Conservation (phyloP, 2,113 vertebrate species). For the Strix uralensis region DNA sequence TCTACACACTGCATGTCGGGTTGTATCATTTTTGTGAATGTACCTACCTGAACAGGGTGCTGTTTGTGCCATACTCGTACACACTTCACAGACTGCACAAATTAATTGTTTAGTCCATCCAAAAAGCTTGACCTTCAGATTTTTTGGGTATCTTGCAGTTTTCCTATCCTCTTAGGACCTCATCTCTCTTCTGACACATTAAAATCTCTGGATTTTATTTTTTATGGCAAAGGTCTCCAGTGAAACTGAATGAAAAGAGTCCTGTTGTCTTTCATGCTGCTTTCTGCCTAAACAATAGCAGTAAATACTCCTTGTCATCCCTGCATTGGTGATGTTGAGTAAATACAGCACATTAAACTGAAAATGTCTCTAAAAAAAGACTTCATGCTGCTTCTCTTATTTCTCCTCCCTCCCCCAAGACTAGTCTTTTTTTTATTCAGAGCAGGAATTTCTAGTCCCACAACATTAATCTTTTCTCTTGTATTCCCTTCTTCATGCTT, state of each 20-base stretch:
- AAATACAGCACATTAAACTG: neutral
- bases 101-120: neutral
- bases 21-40: neutral
- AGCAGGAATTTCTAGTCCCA: constrained; percentile 20
- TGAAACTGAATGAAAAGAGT: neutral
- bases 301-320: neutral
- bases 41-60: neutral
- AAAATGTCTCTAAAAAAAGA: neutral
- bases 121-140: neutral
- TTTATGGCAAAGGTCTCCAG: neutral
- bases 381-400: neutral
- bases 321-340: neutral
- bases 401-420: neutral
- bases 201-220: neutral
- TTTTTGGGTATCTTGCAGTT: neutral
- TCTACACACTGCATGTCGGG: neutral
- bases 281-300: neutral
- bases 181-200: neutral
- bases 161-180: neutral
- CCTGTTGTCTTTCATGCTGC: neutral
- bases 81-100: neutral
- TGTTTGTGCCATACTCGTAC: neutral
- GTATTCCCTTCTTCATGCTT: neutral
- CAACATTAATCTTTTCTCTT: neutral
- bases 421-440: neutral